Base-by-base conservation (phyloP, 1,140 invertebrate species). In the Magallana ariakensis region DNA sequence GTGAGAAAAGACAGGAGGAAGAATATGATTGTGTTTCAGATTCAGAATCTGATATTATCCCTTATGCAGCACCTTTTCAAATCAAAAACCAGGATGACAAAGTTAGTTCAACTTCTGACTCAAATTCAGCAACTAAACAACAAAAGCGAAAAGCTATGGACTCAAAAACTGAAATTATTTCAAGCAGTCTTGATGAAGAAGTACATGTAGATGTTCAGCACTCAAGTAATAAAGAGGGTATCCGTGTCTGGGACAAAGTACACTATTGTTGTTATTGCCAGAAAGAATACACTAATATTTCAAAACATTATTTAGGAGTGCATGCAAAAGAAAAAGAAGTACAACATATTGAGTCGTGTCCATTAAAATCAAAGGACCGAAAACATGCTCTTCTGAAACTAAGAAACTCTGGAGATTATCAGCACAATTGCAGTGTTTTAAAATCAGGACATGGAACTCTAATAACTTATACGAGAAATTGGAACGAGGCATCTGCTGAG, bases 341-440 rank as follows among this genome's bases (percentile, higher is more conserved):
- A 57, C 33, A 82, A 26, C n/a, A 55, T 70, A 87, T 89, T 15
- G 13, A 75, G 46, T 56, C 26, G 9, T 13, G 75, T 80, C 22
- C 19, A 26, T 56, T 82, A 60, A 53, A 83, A 1, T 89, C 88
- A 85, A 85, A 84, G 22, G 83, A 70, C 57, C 85, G 86, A 83
- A 84, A 46, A n/a, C 11, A 54, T 13, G 83, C 75, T 33, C n/a
- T 89, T 11, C 11, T 26, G 33, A 87, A 87, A 62, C 33, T 89
- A 33, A 60, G 85, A 87, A 90, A 90, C 75, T 70, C 87, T 57
- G 87, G 89, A 9, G 87, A 90, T 55, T 90, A 88, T 53, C 70
- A 88, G 55, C 87, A 88, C 62, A 90, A 90, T 58, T 56, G 70
- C 16, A 55, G 83, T 33, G 87, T 90, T 55, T 53, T 90, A 5